Conservation (phyloP, 1,140 invertebrate species). For the Drosophila quadrilineata region DNA sequence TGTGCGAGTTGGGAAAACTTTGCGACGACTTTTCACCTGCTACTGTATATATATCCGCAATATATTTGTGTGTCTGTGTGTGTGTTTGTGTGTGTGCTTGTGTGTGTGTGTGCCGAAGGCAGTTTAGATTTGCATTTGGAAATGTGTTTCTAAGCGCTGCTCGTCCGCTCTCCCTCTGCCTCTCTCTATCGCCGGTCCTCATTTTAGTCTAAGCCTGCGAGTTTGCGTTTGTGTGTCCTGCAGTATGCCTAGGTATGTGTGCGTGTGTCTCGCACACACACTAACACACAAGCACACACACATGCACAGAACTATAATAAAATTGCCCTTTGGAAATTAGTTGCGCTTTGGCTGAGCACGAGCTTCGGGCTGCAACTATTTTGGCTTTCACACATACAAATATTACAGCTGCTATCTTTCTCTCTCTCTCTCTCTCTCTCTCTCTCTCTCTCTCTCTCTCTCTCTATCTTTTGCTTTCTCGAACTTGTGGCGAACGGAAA, state of each 20-base stretch:
- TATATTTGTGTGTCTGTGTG: background rate
- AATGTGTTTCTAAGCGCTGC: constrained; percentile 51
- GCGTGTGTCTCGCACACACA: constrained; percentile 43
- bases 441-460: no score
- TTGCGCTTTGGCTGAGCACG: constrained; percentile 69
- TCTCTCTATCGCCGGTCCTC: no score
- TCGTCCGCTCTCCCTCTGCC: background rate
- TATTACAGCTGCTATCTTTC: no score
- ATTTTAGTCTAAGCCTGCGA: background rate
- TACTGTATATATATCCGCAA: background rate
- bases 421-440: background rate
- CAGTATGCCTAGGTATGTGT: constrained; percentile 1
- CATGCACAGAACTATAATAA: no score
- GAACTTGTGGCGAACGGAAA: constrained; percentile 74
- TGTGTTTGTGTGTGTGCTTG: constrained; percentile 14
- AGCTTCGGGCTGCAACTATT: no score
- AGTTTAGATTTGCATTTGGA: constrained; percentile 75
- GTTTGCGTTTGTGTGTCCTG: constrained; percentile 16
- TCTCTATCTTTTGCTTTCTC: no score
- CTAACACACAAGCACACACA: no score
- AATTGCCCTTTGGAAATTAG: constrained; percentile 75
- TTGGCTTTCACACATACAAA: no score
- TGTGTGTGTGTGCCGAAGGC: constrained; percentile 43
- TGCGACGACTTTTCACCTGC: constrained; percentile 33
- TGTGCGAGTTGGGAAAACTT: constrained; percentile 32